phyloP scores from a whole-genome alignment of 2,888 invertebrate genomes.

The Tetragonisca angustula region DNA sequence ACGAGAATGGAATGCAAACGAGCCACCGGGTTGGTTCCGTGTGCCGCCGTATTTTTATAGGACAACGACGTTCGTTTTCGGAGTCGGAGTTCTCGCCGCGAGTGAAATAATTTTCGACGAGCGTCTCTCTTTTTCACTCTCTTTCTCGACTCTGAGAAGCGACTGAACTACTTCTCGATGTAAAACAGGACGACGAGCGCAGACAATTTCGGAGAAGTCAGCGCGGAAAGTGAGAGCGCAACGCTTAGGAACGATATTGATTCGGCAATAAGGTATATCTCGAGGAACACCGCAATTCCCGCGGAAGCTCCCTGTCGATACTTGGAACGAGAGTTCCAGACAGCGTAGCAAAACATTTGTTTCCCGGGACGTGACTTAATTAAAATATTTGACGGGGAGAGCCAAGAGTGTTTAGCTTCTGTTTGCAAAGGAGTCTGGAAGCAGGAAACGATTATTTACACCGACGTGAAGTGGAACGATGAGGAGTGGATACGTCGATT shows the following conservation, averaged over 20 bases:
- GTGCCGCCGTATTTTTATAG: background rate
- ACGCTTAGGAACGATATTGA: background rate
- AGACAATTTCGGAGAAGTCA: background rate
- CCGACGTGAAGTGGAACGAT: conserved; percentile 29
- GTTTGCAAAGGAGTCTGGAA: conserved; percentile 45
- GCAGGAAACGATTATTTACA: conserved; percentile 56
- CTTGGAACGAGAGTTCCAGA: conserved; percentile 2
- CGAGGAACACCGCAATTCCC: background rate
- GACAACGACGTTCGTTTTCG: background rate
- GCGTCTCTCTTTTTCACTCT: background rate
- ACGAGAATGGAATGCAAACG: conserved; percentile 28
- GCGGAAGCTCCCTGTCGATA: conserved; percentile 9
- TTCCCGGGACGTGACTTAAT: conserved; percentile 49
- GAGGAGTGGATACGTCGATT: conserved; percentile 37
- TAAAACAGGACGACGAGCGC: background rate
- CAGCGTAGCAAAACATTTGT: conserved; percentile 35
- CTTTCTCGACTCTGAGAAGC: background rate
- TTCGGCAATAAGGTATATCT: background rate
- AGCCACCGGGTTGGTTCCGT: background rate
- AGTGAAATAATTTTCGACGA: conserved; percentile 3
- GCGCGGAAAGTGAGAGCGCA: background rate
- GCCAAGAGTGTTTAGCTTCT: conserved; percentile 31
- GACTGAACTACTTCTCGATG: too few relatives aligned
- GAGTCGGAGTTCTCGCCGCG: background rate
- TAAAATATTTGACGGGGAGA: conserved; percentile 53